These are phyloP conservation scores for Perca fluviatilis DNA, from an alignment of 2,113 vertebrate species.

Conservation along the genomic window DNA sequence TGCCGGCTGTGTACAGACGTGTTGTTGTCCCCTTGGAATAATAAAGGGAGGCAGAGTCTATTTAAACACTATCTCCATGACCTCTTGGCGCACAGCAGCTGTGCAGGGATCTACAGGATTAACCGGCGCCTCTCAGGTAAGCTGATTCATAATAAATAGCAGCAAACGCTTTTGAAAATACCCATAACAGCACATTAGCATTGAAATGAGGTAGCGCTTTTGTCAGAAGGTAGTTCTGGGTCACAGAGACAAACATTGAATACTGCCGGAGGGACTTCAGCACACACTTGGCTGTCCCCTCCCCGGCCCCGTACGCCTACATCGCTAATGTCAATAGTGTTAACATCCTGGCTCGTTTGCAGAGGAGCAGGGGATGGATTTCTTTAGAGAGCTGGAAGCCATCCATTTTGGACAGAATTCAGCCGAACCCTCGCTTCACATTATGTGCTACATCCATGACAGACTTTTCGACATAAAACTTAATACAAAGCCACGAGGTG, in stretches of 20 bases:
- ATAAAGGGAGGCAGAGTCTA: slow-evolving; percentile 59
- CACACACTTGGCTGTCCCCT: slow-evolving; percentile 45
- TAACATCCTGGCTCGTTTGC: slow-evolving; percentile 49
- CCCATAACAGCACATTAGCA: slow-evolving; percentile 74
- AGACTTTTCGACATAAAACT: slow-evolving; percentile 26
- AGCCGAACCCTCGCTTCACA: slow-evolving; percentile 7
- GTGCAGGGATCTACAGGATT: slow-evolving; percentile 76
- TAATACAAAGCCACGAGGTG: slow-evolving; percentile 36
- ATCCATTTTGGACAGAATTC: slow-evolving; percentile 38
- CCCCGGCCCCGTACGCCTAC: slow-evolving; percentile 34
- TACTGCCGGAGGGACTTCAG: slow-evolving; percentile 50
- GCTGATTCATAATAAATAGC: slow-evolving; percentile 78
- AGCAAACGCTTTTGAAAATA: slow-evolving; percentile 61
- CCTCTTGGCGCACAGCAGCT: slow-evolving; percentile 66
- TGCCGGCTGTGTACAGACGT: slow-evolving; percentile 23
- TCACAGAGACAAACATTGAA: slow-evolving; percentile 66
- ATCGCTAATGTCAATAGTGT: slow-evolving; percentile 52
- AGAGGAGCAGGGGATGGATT: slow-evolving; percentile 32
- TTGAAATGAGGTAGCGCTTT: slow-evolving; percentile 74
- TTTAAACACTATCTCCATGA: slow-evolving; percentile 79
- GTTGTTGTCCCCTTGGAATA: slow-evolving; percentile 53
- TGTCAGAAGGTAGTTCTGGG: slow-evolving; percentile 66
- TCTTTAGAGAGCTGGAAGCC: slow-evolving; percentile 29
- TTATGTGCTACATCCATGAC: not conserved
- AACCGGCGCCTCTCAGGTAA: slow-evolving; percentile 70